Conservation (phyloP, 2,113 vertebrate species). For the Piaya cayana region DNA sequence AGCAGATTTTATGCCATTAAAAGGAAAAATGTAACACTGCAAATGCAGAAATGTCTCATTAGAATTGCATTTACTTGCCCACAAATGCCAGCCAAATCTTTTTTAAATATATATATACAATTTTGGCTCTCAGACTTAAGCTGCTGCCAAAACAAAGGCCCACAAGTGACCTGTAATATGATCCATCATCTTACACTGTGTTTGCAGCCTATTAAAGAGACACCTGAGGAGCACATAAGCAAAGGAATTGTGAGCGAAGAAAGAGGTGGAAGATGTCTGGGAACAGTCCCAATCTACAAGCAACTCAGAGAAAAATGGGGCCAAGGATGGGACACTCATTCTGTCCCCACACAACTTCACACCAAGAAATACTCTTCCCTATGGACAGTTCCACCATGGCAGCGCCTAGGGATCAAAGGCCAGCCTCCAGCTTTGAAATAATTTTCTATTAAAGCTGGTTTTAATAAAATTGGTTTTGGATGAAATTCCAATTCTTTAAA, state of each 20-base stretch:
- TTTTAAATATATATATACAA: background rate
- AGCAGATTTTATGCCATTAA: conserved; percentile 31
- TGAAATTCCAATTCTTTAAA: background rate
- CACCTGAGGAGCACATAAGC: background rate
- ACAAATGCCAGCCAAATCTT: background rate
- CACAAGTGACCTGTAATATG: background rate
- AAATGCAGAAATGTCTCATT: conserved; percentile 25
- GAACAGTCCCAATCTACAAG: background rate
- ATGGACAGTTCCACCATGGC: background rate
- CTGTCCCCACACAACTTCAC: background rate
- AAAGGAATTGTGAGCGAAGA: background rate
- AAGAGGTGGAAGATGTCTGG: background rate
- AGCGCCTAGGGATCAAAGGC: background rate
- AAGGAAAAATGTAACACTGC: background rate
- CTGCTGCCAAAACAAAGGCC: background rate
- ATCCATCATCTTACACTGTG: background rate
- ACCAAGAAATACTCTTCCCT: background rate
- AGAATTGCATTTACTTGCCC: background rate
- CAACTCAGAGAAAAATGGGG: background rate
- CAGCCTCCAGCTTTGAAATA: background rate
- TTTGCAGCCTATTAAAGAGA: background rate
- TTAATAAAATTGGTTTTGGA: background rate
- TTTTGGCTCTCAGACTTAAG: background rate
- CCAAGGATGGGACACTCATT: background rate
- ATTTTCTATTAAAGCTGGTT: background rate